A percentile compares a stretch with the other conserved stretches of the same genome.
phyloP scores from a whole-genome alignment of 2,113 vertebrate species.

The Lepus timidus region DNA sequence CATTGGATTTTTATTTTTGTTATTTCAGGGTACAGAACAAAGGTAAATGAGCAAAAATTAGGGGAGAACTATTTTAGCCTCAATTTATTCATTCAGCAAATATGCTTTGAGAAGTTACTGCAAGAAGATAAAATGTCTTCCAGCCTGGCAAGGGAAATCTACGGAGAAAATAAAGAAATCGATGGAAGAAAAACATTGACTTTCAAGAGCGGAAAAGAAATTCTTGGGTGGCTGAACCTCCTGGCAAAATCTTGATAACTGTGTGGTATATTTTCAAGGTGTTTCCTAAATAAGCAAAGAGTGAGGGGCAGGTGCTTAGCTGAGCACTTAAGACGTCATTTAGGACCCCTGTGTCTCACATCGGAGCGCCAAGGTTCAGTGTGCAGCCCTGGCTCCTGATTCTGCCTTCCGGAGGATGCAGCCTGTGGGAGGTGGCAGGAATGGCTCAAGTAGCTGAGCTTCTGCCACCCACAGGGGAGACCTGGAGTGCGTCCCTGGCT shows the following conservation, averaged over 20 bases:
- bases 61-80: constrained; percentile 2
- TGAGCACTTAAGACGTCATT: no score
- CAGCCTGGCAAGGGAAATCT: constrained; percentile 34
- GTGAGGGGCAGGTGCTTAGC: not conserved
- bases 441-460: no score
- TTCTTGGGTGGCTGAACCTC: not conserved
- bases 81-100: not conserved
- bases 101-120: not conserved
- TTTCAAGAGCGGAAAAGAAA: not conserved
- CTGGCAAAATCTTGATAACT: not conserved
- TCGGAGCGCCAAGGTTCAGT: no score
- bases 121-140: not conserved
- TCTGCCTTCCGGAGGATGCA: no score
- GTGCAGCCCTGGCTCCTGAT: no score
- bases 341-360: no score
- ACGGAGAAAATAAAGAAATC: not conserved
- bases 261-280: not conserved
- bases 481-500: no score
- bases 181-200: not conserved
- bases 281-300: constrained; percentile 14
- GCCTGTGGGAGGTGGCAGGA: no score
- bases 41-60: not conserved
- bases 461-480: no score
- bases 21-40: constrained; percentile 2
- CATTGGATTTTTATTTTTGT: not conserved